Base-by-base conservation (phyloP, 2,113 vertebrate species). In the Campylomormyrus numenius region DNA sequence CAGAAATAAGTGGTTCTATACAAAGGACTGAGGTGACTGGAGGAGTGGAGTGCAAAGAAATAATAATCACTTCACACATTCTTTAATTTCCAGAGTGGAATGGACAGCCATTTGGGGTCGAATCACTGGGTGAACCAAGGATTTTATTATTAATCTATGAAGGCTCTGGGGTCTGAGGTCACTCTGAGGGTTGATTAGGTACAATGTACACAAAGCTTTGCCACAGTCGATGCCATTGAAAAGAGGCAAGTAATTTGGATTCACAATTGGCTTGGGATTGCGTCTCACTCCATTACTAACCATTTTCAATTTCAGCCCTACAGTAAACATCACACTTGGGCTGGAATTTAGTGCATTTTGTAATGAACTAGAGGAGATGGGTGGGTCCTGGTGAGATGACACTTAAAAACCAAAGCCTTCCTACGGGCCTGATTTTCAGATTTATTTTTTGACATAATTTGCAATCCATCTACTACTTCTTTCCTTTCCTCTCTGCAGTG, bases 281-380 rank as follows among this genome's bases (percentile, higher is more conserved):
- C 97, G 96, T 97, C 98, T 98, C 97, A 97, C 98, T 99, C 98
- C 98, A 99, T 99, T 99, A 99, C 98, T 95, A 96, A 97, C 97
- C 98, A 99, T 99, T 99, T 99, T 99, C 98, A 99, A 99, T 99
- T 99, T 99, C 98, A 98, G 97, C 97, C 96, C 97, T 97, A 99
- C 98, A 99, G 99, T 99, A 99, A 99, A 99, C 98, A 99, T 98
- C 97, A 98, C 97, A 97, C 97, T 97, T 95, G 95, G 97, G 96
- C 96, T 97, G 97, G 97, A 99, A 99, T 99, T 99, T 98, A 99
- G 97, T 98, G 98, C 98, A 98, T 98, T 98, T 98, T 96, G 97
- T 98, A 97, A 99, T 98, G 98, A 97, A 97, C 97, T 97, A 96
- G 97, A 97, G 96, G 97, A 98, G 98, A 99, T 97, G 97, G 98